Conservation (phyloP, 2,113 vertebrate genomes). For the Antechinus flavipes region DNA sequence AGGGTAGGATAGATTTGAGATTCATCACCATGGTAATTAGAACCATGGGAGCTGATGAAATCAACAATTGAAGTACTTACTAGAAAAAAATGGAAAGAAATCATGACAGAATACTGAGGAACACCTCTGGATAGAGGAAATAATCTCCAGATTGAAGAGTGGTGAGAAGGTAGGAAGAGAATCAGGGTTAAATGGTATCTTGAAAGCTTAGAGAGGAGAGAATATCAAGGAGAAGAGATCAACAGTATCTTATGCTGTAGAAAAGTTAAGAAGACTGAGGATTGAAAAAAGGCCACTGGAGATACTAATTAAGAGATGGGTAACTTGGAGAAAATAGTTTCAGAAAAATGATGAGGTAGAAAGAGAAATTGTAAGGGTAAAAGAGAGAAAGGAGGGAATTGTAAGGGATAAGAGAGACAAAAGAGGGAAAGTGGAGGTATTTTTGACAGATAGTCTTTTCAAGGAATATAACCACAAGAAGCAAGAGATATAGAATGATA, state of each 20-base stretch:
- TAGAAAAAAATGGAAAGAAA: too few relatives aligned
- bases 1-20: too few relatives aligned
- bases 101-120: neutral
- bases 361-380: neutral
- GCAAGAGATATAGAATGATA: neutral
- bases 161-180: neutral
- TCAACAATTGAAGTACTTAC: too few relatives aligned
- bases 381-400: neutral
- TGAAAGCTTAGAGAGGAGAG: neutral
- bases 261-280: neutral
- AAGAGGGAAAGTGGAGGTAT: neutral
- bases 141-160: neutral
- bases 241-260: neutral
- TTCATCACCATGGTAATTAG: too few relatives aligned
- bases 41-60: too few relatives aligned
- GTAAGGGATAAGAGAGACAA: neutral
- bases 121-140: neutral
- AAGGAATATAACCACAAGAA: neutral
- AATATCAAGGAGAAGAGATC: neutral
- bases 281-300: neutral
- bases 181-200: neutral
- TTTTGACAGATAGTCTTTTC: neutral
- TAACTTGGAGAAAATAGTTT: neutral
- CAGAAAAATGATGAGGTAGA: neutral
- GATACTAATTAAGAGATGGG: neutral